phyloP scores from a whole-genome alignment of 2,113 vertebrate genomes.

The Parotia lawesii region DNA sequence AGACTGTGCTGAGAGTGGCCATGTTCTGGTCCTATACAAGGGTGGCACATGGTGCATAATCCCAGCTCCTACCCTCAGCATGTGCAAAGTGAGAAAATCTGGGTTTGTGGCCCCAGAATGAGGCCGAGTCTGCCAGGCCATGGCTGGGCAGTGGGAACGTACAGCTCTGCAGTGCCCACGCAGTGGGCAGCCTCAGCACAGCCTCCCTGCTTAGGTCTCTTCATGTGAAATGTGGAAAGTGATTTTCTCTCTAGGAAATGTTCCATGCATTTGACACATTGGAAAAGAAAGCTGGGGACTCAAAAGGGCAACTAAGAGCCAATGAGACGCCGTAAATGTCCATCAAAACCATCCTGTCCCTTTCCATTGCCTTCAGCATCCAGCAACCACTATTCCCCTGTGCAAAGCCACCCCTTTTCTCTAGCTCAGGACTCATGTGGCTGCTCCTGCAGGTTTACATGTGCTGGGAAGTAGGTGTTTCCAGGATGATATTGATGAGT shows the following conservation, averaged over 20 bases:
- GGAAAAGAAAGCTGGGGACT: neutral
- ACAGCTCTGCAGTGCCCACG: neutral
- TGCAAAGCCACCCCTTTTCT: neutral
- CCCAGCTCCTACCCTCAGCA: neutral
- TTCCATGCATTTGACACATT: neutral
- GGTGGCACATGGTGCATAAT: neutral
- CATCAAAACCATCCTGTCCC: neutral
- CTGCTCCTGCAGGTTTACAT: rapidly evolving
- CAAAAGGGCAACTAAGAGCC: neutral
- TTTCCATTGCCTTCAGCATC: neutral
- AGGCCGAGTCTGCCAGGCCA: neutral
- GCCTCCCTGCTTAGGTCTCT: neutral
- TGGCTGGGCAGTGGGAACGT: neutral
- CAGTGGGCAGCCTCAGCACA: neutral
- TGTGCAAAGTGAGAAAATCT: neutral
- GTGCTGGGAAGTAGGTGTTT: neutral
- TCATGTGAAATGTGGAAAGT: neutral
- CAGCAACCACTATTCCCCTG: neutral
- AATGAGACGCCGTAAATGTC: neutral
- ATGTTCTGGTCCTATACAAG: rapidly evolving
- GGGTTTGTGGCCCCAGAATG: neutral
- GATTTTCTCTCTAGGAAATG: neutral
- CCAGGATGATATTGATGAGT: neutral
- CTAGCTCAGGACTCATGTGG: neutral
- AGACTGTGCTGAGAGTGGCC: neutral